A percentile compares a stretch with the other conserved stretches of the same genome.
phyloP scores from a whole-genome alignment of 37 sponge, comb jelly and placozoan species.

The Aplysina aerophoba region DNA sequence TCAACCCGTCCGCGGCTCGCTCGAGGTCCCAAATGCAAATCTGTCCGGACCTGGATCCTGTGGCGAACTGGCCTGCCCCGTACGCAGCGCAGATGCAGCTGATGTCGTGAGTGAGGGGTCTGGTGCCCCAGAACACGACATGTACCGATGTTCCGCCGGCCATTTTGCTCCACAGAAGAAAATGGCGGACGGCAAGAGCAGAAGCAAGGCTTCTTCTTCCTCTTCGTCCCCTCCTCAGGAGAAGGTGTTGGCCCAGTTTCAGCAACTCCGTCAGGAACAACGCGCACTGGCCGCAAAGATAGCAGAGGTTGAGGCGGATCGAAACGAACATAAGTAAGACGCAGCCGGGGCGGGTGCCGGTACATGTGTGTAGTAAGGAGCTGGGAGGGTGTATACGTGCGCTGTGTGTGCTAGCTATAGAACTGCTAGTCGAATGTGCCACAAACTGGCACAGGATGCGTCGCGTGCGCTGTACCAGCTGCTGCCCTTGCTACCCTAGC shows the following conservation, averaged over 20 bases:
- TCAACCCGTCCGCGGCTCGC: conserved; percentile 35
- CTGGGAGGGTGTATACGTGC: too few species aligned
- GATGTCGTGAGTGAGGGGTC: conserved; percentile 75
- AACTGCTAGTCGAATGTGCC: too few species aligned
- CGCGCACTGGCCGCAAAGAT: conserved; percentile 82
- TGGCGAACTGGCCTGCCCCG: conserved; percentile 67
- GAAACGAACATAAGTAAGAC: conserved; percentile 83
- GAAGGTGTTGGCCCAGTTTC: conserved; percentile 70
- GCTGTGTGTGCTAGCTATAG: too few species aligned
- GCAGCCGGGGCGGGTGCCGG: neutral
- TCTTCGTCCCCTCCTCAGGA: conserved; percentile 20
- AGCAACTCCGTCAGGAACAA: conserved; percentile 87
- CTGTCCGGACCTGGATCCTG: conserved; percentile 78
- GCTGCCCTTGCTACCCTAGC: too few species aligned
- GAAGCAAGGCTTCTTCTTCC: too few species aligned
- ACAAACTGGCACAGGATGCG: too few species aligned
- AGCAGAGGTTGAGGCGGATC: conserved; percentile 87
- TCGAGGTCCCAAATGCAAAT: conserved; percentile 84
- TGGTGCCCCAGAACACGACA: conserved; percentile 86
- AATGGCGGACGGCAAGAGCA: conserved; percentile 7
- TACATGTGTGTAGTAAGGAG: too few species aligned
- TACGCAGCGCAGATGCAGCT: conserved; percentile 65
- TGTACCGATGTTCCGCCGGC: conserved; percentile 56
- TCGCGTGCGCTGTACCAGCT: too few species aligned
- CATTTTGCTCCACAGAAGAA: conserved; percentile 12